Percentiles rank a stretch among this genome's conserved stretches.
phyloP scores from a whole-genome alignment of 2,888 invertebrate genomes.

The Polydrusus cervinus region DNA sequence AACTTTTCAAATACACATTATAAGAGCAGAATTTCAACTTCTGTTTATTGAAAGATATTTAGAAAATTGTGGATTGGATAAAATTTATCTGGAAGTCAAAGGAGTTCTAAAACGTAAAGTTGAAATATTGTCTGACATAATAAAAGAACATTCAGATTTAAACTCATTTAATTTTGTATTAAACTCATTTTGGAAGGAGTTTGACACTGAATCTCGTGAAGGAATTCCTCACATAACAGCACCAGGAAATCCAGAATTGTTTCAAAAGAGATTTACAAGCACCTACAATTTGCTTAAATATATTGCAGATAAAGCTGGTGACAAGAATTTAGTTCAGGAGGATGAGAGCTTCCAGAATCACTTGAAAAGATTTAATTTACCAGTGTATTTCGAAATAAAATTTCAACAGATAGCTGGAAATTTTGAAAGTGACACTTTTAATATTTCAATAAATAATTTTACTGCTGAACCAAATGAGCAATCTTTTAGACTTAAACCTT shows the following conservation, averaged over 20 bases:
- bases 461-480: constrained; percentile 65
- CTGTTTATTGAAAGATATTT: constrained; percentile 80
- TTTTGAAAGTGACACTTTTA: constrained; percentile 72
- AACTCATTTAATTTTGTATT: constrained; percentile 85
- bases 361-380: constrained; percentile 89
- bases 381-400: constrained; percentile 96
- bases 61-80: constrained; percentile 75
- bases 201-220: constrained; percentile 86
- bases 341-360: constrained; percentile 85
- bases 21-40: constrained; percentile 79
- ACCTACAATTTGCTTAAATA: constrained; percentile 84
- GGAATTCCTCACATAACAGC: constrained; percentile 90
- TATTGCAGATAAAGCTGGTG: constrained; percentile 80
- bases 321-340: constrained; percentile 76
- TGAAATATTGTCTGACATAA: constrained; percentile 71
- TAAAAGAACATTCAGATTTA: constrained; percentile 67
- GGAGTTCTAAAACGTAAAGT: constrained; percentile 82
- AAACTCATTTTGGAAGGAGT: constrained; percentile 91
- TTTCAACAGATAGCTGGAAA: constrained; percentile 93
- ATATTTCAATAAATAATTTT: constrained; percentile 57
- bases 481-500: constrained; percentile 70
- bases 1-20: constrained; percentile 79
- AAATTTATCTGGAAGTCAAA: constrained; percentile 82
- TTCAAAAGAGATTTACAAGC: constrained; percentile 86
- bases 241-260: constrained; percentile 92